Conservation (phyloP, 2,888 invertebrate genomes). For the Lottia gigantea region DNA sequence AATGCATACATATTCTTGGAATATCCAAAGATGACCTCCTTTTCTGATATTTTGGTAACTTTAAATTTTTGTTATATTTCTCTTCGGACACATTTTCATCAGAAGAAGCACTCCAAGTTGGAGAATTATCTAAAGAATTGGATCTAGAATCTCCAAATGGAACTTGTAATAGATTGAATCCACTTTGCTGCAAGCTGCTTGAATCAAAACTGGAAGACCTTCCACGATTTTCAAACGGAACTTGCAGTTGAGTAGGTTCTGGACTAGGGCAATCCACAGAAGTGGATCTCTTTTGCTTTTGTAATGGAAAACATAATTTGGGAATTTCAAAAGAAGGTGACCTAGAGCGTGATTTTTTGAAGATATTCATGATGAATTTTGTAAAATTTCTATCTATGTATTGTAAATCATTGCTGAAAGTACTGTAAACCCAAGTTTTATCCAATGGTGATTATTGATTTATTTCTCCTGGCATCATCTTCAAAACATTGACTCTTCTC, state of each 20-base stretch:
- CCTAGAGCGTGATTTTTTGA: slow-evolving; percentile 49
- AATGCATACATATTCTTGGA: slow-evolving; percentile 63
- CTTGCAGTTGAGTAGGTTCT: slow-evolving; percentile 32
- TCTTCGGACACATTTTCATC: slow-evolving; percentile 52
- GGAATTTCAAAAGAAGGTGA: slow-evolving; percentile 60
- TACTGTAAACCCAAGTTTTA: too few relatives aligned
- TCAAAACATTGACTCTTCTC: too few relatives aligned
- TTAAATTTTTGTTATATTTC: slow-evolving; percentile 31
- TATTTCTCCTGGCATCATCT: too few relatives aligned
- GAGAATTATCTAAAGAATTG: slow-evolving; percentile 54
- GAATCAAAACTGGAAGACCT: slow-evolving; percentile 61
- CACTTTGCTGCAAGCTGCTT: slow-evolving; percentile 41
- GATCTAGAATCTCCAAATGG: slow-evolving; percentile 39
- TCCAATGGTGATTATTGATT: too few relatives aligned
- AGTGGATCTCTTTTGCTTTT: slow-evolving; percentile 40
- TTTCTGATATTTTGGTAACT: slow-evolving; percentile 41
- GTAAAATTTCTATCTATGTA: too few relatives aligned
- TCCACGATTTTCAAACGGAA: slow-evolving; percentile 44
- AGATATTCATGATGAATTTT: slow-evolving; percentile 41
- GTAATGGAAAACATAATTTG: slow-evolving; percentile 47
- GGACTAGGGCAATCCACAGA: slow-evolving; percentile 35
- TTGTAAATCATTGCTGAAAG: too few relatives aligned
- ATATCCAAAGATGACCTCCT: slow-evolving; percentile 58
- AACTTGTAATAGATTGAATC: slow-evolving; percentile 27
- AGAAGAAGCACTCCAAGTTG: slow-evolving; percentile 42